These are phyloP conservation scores for Conus ventricosus DNA, from an alignment of 1,140 invertebrate species.

Conservation along the genomic window DNA sequence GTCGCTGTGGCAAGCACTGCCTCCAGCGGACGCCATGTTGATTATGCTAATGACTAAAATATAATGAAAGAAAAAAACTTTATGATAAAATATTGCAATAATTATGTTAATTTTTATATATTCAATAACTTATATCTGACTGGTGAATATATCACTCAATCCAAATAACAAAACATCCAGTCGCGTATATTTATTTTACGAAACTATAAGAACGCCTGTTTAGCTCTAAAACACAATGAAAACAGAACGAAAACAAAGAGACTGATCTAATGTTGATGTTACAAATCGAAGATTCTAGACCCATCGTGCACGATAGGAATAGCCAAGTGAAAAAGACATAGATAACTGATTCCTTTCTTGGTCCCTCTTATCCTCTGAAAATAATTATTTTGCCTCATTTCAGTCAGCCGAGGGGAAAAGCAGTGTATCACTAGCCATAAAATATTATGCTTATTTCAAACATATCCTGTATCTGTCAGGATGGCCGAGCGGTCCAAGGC, in stretches of 20 bases:
- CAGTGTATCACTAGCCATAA: too few species aligned
- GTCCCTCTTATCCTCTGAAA: too few species aligned
- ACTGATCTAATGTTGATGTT: too few species aligned
- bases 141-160: not conserved
- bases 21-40: slow-evolving; percentile 89
- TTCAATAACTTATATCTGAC: not conserved
- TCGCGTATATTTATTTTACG: not conserved
- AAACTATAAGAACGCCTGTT: not conserved
- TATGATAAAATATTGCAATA: slow-evolving; percentile 21
- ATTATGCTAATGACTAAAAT: slow-evolving; percentile 58
- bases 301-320: too few species aligned
- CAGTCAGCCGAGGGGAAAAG: too few species aligned
- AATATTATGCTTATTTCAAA: too few species aligned
- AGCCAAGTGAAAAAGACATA: too few species aligned
- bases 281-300: too few species aligned
- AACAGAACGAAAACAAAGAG: too few species aligned
- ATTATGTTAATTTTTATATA: slow-evolving; percentile 1
- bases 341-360: too few species aligned
- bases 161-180: not conserved
- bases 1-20: slow-evolving; percentile 88
- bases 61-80: not conserved
- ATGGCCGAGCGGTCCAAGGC: slow-evolving; percentile 71
- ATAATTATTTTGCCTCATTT: too few species aligned
- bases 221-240: too few species aligned
- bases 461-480: slow-evolving; percentile 48